Evolutionary conservation across 2,797 vertebrate species (phyloP), one percentile per base, ranked within the genome.

Genomic region (Melanotaenia trifasciata): DNA sequence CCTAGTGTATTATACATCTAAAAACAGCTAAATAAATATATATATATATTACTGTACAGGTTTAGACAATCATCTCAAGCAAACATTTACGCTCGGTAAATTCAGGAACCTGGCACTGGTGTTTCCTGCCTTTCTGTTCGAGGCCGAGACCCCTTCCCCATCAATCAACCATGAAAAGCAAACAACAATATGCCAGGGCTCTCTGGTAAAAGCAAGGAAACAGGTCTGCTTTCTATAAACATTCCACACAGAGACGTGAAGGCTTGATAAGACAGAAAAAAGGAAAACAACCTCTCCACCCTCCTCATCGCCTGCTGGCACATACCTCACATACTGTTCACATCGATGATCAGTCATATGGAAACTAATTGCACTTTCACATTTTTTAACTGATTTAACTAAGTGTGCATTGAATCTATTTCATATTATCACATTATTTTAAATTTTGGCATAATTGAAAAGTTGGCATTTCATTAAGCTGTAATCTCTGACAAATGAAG

Each of bases 151-250:
- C 76, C 72, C 26, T 84, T 93, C 87, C 74, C 38, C 78, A 91
- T 93, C 91, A 91, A 93, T 94, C 92, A 94, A 84, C 83, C 77
- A 40, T 43, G 60, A 83, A 91, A 89, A 51, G 69, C 89, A 93
- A 93, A 93, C 88, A 94, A 89, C 85, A 87, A 87, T 86, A 87
- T 85, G 92, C 69, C 70, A 82, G 72, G 79, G 70, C 70, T 84
- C 70, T 78, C 85, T 78, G 87, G 85, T 74, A 81, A 84, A 89
- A 86, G 72, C 64, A 54, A 86, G 82, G 84, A 92, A 93, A 89
- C 83, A 67, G 78, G 81, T 80, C 91, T 88, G 90, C 88, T 89
- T 93, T 91, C 89, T 79, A 88, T 90, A 92, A 93, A 91, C 93
- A 93, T 91, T 93, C 93, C 89, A 78, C 54, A 67, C 56, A 78